Evolutionary conservation across 2,888 invertebrate genomes (phyloP).

Genomic region (Tromatobia lineatoria): DNA sequence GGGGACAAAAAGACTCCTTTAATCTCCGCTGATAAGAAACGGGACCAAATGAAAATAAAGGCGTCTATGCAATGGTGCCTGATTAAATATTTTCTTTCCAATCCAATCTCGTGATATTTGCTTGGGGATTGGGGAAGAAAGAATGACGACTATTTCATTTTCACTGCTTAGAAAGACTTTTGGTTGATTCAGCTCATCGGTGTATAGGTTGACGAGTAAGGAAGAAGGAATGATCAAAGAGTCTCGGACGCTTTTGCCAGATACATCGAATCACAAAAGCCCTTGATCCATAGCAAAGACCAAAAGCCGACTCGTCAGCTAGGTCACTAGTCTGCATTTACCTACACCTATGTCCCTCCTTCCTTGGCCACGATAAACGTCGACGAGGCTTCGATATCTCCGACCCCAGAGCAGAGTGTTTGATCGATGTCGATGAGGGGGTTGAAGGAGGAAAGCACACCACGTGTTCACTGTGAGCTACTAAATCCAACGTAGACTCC

Average conservation of each 20-base stretch:
- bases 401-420: conserved; percentile 45
- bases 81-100: conserved; percentile 7
- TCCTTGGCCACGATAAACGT: conserved; percentile 46
- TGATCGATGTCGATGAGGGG: conserved; percentile 56
- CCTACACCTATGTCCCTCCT: conserved; percentile 31
- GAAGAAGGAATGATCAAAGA: conserved; percentile 58
- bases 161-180: conserved; percentile 6
- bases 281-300: conserved; percentile 25
- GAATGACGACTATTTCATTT: conserved; percentile 6
- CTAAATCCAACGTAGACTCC: conserved; percentile 19
- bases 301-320: conserved; percentile 15
- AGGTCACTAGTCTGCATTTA: conserved; percentile 18
- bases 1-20: not conserved
- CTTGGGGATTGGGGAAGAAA: conserved; percentile 3
- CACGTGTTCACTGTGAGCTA: conserved; percentile 18
- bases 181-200: conserved; percentile 16
- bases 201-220: not conserved
- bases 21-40: conserved; percentile 31
- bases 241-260: conserved; percentile 35
- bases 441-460: not conserved
- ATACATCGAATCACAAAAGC: conserved; percentile 39
- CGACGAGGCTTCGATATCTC: conserved; percentile 48
- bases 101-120: conserved; percentile 20
- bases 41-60: conserved; percentile 2
- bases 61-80: not conserved